These are phyloP conservation scores for Drosophila subsilvestris DNA, from an alignment of 2,888 invertebrate species.

Conservation along the genomic window DNA sequence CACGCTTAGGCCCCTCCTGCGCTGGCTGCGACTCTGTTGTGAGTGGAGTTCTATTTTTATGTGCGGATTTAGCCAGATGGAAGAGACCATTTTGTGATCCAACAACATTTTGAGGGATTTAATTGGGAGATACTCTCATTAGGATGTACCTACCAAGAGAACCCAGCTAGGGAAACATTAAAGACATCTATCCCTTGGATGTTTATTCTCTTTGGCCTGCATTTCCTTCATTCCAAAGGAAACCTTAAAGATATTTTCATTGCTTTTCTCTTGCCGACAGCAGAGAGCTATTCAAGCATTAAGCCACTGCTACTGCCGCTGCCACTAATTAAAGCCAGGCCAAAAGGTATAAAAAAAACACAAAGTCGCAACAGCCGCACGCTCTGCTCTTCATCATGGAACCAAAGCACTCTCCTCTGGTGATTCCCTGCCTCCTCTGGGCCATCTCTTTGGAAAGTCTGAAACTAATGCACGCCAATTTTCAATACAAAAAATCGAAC, in stretches of 20 bases:
- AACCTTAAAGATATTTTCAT: not conserved
- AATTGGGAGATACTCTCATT: too few relatives aligned
- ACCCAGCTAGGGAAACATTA: too few relatives aligned
- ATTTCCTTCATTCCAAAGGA: not conserved
- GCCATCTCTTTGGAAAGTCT: conserved; percentile 19
- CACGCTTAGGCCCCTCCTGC: not conserved
- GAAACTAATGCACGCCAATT: conserved; percentile 70
- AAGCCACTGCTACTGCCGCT: conserved; percentile 4
- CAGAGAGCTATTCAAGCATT: not conserved
- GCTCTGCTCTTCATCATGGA: conserved; percentile 1
- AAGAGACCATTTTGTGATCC: conserved; percentile 12
- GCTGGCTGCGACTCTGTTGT: not conserved
- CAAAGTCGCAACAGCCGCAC: not conserved
- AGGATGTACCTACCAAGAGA: too few relatives aligned
- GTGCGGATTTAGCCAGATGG: conserved; percentile 16
- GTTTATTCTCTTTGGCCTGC: too few relatives aligned
- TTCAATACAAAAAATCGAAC: conserved; percentile 74
- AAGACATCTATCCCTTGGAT: too few relatives aligned
- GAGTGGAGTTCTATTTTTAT: conserved; percentile 16
- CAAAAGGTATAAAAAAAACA: conserved; percentile 26
- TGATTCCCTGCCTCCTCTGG: not conserved
- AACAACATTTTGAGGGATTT: not conserved
- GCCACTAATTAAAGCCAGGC: conserved; percentile 36
- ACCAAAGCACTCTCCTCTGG: not conserved
- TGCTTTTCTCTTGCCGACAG: not conserved